A percentile compares a stretch with the other conserved stretches of the same genome.
phyloP scores from a whole-genome alignment of 2,113 vertebrate species.

The Syngnathus scovelli region DNA sequence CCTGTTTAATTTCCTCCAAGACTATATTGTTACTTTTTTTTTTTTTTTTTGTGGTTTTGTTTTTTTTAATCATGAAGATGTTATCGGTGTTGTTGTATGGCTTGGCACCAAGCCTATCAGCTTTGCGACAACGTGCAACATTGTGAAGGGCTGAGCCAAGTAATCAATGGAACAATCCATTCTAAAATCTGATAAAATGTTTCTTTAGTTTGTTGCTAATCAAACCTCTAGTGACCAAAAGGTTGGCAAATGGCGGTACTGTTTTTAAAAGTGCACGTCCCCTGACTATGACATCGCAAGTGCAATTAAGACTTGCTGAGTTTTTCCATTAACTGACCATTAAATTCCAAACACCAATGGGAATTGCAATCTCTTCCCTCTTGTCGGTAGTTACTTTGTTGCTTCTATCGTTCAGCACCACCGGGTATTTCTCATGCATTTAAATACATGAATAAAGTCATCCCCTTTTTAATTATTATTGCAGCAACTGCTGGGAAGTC shows the following conservation, averaged over 20 bases:
- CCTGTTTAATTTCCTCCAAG: conserved; percentile 38
- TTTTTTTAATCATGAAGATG: conserved; percentile 4
- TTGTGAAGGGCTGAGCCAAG: no score
- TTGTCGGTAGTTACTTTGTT: conserved; percentile 2
- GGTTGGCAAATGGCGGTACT: conserved; percentile 32
- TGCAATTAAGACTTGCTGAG: conserved; percentile 19
- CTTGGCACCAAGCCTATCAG: conserved; percentile 50
- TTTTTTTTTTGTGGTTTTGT: no score
- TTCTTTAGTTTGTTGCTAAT: conserved; percentile 12
- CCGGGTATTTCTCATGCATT: conserved; percentile 14
- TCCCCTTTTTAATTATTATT: neutral
- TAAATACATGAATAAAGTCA: neutral
- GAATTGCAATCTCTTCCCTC: conserved; percentile 6
- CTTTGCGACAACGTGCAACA: conserved; percentile 10
- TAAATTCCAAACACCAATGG: conserved; percentile 12
- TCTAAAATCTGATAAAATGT: no score
- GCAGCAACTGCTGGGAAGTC: neutral
- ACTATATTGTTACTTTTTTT: conserved; percentile 15
- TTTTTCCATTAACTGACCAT: conserved; percentile 24
- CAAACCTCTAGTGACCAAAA: conserved; percentile 6
- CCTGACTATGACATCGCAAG: neutral
- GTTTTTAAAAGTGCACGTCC: conserved; percentile 32
- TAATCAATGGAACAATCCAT: no score
- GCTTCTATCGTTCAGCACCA: conserved; percentile 12
- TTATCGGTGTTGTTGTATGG: conserved; percentile 39